A percentile compares a stretch with the other conserved stretches of the same genome.
Conservation (phyloP, 1,140 invertebrate genomes). For the Ceratitis capitata region DNA sequence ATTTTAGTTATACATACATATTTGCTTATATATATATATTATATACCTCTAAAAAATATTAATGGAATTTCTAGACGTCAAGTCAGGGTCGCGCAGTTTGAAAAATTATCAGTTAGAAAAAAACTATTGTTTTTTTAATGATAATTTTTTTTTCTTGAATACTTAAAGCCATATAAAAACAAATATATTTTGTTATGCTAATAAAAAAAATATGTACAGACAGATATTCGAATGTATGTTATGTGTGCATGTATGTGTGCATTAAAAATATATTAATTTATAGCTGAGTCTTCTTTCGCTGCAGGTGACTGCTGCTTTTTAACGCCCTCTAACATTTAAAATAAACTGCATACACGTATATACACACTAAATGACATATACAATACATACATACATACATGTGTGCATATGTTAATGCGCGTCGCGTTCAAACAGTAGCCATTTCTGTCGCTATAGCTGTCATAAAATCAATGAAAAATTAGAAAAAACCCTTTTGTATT, state of each 20-base stretch:
- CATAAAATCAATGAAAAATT: constrained; percentile 32
- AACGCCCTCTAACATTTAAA: background rate
- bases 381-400: background rate
- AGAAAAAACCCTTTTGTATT: constrained; percentile 19
- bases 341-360: background rate
- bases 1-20: background rate
- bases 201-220: too few relatives aligned
- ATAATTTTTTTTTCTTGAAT: too few relatives aligned
- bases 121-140: too few relatives aligned
- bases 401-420: background rate
- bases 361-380: background rate
- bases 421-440: background rate
- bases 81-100: background rate
- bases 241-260: too few relatives aligned
- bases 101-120: background rate
- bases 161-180: too few relatives aligned
- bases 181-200: too few relatives aligned
- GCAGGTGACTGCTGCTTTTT: background rate
- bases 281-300: background rate
- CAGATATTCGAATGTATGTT: too few relatives aligned
- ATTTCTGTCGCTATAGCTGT: constrained; percentile 26
- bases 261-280: too few relatives aligned
- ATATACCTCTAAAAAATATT: background rate
- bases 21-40: too few relatives aligned
- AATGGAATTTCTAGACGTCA: background rate